Conservation (phyloP, 2,113 vertebrate species). For the Tonatia bakeri region DNA sequence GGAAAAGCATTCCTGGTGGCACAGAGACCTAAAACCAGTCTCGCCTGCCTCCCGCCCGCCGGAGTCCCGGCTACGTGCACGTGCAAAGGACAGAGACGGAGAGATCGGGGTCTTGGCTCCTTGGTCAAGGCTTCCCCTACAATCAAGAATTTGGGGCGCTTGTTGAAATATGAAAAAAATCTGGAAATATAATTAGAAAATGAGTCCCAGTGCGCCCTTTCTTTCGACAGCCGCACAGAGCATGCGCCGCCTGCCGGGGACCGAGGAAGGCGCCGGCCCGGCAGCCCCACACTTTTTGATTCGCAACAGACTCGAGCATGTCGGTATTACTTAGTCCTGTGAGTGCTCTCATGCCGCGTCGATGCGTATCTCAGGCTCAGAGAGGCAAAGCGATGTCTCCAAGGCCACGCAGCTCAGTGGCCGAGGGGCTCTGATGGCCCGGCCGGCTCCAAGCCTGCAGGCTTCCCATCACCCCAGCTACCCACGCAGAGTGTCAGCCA, state of each 20-base stretch:
- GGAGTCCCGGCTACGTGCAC: not conserved
- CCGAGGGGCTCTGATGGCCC: not conserved
- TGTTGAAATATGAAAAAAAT: not conserved
- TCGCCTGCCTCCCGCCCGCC: not conserved
- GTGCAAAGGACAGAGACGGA: not conserved
- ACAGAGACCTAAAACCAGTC: not conserved
- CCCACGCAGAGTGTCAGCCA: too few species aligned
- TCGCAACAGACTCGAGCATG: not conserved
- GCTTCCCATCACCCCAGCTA: not conserved
- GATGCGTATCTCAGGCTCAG: not conserved
- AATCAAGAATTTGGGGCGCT: not conserved
- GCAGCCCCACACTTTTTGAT: not conserved
- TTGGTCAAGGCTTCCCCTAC: not conserved
- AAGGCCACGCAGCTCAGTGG: not conserved
- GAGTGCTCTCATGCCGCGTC: not conserved
- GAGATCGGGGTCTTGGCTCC: not conserved
- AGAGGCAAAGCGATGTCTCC: not conserved
- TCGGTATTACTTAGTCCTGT: not conserved
- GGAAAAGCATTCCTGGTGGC: not conserved
- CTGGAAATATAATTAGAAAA: not conserved
- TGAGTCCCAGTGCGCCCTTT: not conserved
- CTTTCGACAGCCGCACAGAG: not conserved
- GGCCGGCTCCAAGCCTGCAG: too few species aligned
- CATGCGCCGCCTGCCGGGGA: not conserved
- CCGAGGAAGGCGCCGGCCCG: fast-evolving